Conservation (phyloP, 2,113 vertebrate genomes). For the Pongo abelii region DNA sequence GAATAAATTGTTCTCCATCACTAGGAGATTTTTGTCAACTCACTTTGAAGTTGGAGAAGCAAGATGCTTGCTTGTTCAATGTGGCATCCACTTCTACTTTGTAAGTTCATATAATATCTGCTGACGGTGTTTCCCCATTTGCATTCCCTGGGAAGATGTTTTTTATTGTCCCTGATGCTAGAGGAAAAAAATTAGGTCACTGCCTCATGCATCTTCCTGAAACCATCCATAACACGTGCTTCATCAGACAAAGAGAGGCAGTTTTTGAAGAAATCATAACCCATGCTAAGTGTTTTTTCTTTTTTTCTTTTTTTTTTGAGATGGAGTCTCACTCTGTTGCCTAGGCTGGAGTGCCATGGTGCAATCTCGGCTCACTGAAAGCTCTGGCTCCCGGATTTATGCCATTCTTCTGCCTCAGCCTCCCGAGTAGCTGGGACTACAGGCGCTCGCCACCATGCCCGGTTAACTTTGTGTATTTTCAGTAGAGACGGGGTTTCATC, state of each 20-base stretch:
- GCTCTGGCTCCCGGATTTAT: too few species aligned
- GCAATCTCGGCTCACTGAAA: too few species aligned
- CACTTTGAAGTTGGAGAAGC: neutral
- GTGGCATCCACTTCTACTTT: neutral
- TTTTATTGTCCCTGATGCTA: neutral
- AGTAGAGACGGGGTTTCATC: too few species aligned
- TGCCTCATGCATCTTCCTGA: neutral
- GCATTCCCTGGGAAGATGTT: neutral
- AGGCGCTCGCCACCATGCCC: rapidly evolving
- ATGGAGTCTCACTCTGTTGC: too few species aligned
- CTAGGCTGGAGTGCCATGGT: too few species aligned
- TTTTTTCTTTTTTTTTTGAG: too few species aligned
- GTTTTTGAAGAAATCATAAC: neutral
- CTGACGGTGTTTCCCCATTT: neutral
- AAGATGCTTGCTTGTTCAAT: neutral
- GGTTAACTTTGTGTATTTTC: too few species aligned
- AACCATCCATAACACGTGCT: neutral
- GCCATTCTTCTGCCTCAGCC: too few species aligned
- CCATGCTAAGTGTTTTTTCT: too few species aligned
- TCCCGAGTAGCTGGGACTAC: too few species aligned
- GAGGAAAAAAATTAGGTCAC: slow-evolving; percentile 33
- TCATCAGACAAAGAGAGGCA: neutral
- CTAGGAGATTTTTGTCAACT: neutral
- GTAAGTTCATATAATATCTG: neutral
- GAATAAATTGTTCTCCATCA: slow-evolving; percentile 38